These are phyloP conservation scores for Leptopterna dolabrata DNA, from an alignment of 2,888 invertebrate species.

Conservation along the genomic window DNA sequence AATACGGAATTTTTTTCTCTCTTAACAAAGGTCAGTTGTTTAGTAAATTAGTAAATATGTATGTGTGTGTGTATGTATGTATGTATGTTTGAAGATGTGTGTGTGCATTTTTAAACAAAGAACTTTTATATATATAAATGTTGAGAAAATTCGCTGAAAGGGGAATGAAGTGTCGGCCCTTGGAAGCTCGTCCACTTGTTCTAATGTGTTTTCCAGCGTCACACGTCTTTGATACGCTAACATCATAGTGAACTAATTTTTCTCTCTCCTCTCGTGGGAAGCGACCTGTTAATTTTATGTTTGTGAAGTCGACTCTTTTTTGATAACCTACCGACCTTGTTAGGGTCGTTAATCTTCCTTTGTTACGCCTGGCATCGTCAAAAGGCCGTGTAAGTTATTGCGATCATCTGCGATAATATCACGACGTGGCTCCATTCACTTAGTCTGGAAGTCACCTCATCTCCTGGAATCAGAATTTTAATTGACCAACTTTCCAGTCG, in stretches of 20 bases:
- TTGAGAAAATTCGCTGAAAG: too few relatives aligned
- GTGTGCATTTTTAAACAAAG: too few relatives aligned
- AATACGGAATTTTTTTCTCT: too few relatives aligned
- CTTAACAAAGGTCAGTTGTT: too few relatives aligned
- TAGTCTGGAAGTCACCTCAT: neutral
- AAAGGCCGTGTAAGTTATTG: conserved; percentile 3
- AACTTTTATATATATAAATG: too few relatives aligned
- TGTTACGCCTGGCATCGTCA: neutral
- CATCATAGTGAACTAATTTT: neutral
- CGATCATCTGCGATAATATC: neutral
- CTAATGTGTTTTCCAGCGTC: neutral
- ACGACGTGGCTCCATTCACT: neutral
- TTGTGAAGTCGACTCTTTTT: neutral
- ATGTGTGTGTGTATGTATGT: too few relatives aligned
- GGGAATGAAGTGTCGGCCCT: neutral
- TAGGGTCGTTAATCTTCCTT: conserved; percentile 7
- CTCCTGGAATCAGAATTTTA: neutral
- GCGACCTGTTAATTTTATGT: neutral
- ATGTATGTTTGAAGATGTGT: too few relatives aligned
- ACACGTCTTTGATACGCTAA: neutral
- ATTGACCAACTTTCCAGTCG: neutral
- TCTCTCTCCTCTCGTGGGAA: neutral
- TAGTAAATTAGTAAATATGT: too few relatives aligned
- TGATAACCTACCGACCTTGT: neutral
- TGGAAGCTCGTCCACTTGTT: neutral